Evolutionary conservation across 2,113 vertebrate genomes (phyloP), one percentile per base, ranked within the genome.

Genomic region (Empidonax alnorum): DNA sequence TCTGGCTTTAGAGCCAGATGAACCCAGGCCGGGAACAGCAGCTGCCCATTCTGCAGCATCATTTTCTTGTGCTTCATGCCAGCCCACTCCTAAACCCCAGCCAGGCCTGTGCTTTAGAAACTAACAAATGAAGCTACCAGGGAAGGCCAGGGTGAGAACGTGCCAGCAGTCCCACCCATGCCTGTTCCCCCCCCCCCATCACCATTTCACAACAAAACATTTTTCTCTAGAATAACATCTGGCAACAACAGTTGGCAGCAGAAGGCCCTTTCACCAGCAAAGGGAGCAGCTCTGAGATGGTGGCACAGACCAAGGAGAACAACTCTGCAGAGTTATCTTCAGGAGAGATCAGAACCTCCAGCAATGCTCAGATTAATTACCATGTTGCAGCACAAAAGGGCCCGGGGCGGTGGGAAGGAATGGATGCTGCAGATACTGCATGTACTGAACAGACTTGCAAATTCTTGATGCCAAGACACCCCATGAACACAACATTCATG

Each of bases 361-460:
- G 72, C 53, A 63, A 75, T 8, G 68, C 84, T 94, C 66, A 87
- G 52, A 87, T 84, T 84, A 94, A 97, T 95, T 78, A 90, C 79
- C 12, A 1, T 5, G 10, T 30, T 78, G 88, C 73, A 71, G 62
- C 88, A 87, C 46, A 76, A 75, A 93, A 89, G 5, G 11, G 79
- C 90, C 82, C 4, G 2, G 2, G 77, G 92, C 82, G 49, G 27
- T 20, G 37, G 10, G 69, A 63, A 91, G 49, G 62, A 62, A 49
- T 9, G 46, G 58, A 62, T 93, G 81, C 28, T 79, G 78, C 58
- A 63, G 52, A 77, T 25, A 67, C 55, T 2, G 3, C 27, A 49
- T 16, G 37, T 2, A 41, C 82, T n/a, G 52, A 72, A 44, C 41
- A 74, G 67, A 55, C 49, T 82, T 89, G 63, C 78, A 96, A 83